phyloP scores from a whole-genome alignment of 2,888 invertebrate genomes.

The Capitulum mitella region DNA sequence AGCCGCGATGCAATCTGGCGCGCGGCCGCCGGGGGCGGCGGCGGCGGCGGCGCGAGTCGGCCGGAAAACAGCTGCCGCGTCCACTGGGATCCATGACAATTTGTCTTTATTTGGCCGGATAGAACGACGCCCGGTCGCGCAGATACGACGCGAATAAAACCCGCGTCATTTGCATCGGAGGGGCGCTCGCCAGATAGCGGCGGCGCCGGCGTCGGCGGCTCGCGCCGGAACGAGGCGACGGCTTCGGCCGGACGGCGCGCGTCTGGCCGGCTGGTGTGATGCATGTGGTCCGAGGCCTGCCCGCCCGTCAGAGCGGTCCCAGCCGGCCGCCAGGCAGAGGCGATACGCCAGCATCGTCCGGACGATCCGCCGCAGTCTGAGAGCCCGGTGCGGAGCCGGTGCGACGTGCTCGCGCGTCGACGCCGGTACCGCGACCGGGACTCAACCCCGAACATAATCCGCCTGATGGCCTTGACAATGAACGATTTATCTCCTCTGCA shows the following conservation, averaged over 20 bases:
- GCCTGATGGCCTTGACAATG: no score
- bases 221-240: neutral
- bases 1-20: conserved; percentile 19
- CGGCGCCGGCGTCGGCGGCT: neutral
- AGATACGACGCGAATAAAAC: neutral
- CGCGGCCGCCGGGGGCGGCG: neutral
- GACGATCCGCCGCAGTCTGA: no score
- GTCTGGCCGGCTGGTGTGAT: no score
- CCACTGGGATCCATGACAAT: conserved; percentile 4
- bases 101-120: conserved; percentile 5
- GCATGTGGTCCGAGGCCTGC: no score
- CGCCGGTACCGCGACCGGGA: no score
- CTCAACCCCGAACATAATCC: no score
- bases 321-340: no score
- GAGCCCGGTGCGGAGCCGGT: no score
- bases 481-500: neutral
- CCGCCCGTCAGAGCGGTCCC: no score
- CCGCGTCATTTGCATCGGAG: neutral
- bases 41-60: neutral
- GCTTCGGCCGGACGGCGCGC: no score
- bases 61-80: neutral
- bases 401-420: no score
- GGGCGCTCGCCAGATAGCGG: neutral
- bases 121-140: neutral
- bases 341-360: no score